Base-by-base conservation (phyloP, 2,113 vertebrate species). In the Semicossyphus pulcher region DNA sequence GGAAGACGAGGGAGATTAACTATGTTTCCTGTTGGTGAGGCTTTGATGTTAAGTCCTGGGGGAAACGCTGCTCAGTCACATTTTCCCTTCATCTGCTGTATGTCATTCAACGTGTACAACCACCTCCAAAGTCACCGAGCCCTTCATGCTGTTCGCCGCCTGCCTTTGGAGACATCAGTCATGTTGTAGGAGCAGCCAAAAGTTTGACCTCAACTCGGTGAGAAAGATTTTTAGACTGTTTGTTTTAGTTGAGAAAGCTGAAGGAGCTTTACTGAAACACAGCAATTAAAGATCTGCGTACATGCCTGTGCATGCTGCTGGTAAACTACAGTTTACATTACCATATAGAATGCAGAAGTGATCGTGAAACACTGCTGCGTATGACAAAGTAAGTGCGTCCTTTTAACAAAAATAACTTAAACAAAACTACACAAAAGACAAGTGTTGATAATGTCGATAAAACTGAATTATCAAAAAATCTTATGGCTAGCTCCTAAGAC, bases 41-140 rank as follows among this genome's bases (percentile, higher is more conserved):
- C 89, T 93, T 93, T 93, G 91, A 91, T 91, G 92, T 92, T 74
- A 56, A 83, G 79, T 91, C 89, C 84, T 79, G 65, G 45, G 86
- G 88, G 89, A 89, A 79, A 84, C 15, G 66, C 76, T 52, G 88
- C 49, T 86, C 87, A 83, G 81, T 90, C 78, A 61, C 80, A 80
- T 83, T 85, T 80, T 81, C 75, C 78, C 86, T 86, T 86, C 80
- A 81, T 80, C 81, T 89, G 61, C 75, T 81, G 75, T 53, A 31
- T 89, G 84, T 85, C 87, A 77, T 86, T 90, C 81, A 89, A 74
- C 45, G 7, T 82, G 76, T 80, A 81, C 76, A 80, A 78, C 66
- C 75, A 78, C 71, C 76, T 85, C 75, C 64, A 83, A 80, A 75
- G 83, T 90, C 80, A 88, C 77, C 71, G 7, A 88, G 84, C 83